A percentile compares a stretch with the other conserved stretches of the same genome.
Evolutionary conservation across 2,888 invertebrate species (phyloP).

Genomic region (Adineta ricciae): DNA sequence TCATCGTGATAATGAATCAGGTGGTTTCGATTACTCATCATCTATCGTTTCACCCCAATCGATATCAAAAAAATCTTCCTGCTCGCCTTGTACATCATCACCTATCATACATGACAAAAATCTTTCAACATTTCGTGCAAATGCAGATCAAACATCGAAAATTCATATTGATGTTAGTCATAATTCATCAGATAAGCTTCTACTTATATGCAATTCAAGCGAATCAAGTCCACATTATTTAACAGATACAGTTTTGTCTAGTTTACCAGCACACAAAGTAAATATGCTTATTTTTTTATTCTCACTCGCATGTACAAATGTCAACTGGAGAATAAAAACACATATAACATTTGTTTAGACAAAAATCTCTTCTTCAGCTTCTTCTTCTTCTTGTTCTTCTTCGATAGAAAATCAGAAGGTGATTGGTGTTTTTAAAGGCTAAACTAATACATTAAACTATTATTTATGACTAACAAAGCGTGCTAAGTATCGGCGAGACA

Average conservation of each 20-base stretch:
- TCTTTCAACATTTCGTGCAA: not conserved
- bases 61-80: not conserved
- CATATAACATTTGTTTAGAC: not conserved
- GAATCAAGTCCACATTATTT: slow-evolving; percentile 1
- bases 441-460: not conserved
- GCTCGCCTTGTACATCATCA: not conserved
- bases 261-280: not conserved
- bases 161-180: slow-evolving; percentile 3
- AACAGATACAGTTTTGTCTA: not conserved
- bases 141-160: not conserved
- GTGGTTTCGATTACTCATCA: slow-evolving; percentile 13
- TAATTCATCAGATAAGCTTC: not conserved
- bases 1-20: not conserved
- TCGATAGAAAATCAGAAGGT: not conserved
- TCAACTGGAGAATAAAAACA: not conserved
- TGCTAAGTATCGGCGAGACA: not conserved
- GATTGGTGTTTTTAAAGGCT: not conserved
- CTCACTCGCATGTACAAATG: not conserved
- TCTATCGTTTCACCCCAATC: not conserved
- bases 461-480: not conserved
- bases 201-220: slow-evolving; percentile 1
- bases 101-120: not conserved
- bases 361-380: not conserved
- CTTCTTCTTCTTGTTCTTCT: not conserved
- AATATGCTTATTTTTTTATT: not conserved